Conservation (phyloP, 2,113 vertebrate genomes). For the rabbit (Oryctolagus cuniculus) region DNA sequence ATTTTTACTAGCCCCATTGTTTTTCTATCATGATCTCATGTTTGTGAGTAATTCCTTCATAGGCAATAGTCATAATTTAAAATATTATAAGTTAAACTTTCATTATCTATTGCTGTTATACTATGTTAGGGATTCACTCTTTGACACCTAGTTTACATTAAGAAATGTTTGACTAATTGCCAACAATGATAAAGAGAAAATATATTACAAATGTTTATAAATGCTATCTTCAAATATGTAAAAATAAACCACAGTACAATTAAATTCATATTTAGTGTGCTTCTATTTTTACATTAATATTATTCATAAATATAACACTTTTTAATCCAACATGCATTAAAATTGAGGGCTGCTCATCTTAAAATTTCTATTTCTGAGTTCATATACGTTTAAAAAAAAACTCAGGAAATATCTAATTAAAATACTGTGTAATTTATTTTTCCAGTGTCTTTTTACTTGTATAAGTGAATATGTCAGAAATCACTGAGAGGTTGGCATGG, state of each 20-base stretch:
- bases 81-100: background rate
- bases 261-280: background rate
- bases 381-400: background rate
- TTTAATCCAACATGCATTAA: background rate
- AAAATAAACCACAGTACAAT: background rate
- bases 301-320: background rate
- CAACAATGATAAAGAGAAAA: conserved; percentile 1
- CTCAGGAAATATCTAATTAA: background rate
- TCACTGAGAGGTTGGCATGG: background rate
- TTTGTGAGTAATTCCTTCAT: background rate
- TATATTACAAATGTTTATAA: background rate
- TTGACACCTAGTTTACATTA: background rate
- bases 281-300: background rate
- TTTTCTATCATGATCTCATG: background rate
- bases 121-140: background rate
- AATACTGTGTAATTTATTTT: background rate
- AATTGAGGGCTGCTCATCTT: background rate
- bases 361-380: background rate
- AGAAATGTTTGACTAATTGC: background rate
- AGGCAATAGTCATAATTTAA: background rate
- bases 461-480: background rate
- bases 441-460: background rate
- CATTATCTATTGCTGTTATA: background rate
- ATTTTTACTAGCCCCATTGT: background rate
- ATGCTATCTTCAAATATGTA: background rate